Evolutionary conservation across 2,888 invertebrate species (phyloP).

Genomic region (Drosophila aldrichi): DNA sequence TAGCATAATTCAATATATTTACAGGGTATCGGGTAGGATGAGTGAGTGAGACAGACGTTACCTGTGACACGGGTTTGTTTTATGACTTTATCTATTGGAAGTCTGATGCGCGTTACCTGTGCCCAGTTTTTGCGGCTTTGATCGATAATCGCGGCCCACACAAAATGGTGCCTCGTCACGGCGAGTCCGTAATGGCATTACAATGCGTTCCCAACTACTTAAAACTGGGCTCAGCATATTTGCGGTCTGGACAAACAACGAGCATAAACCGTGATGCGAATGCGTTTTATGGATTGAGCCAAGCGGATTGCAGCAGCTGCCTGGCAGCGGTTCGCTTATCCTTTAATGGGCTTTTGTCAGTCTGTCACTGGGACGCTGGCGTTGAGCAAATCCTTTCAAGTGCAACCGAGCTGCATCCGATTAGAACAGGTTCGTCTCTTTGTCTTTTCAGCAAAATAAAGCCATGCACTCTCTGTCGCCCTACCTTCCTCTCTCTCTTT

Average conservation of each 20-base stretch:
- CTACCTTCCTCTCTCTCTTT: background rate
- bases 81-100: slow-evolving; percentile 31
- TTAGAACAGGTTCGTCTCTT: slow-evolving; percentile 78
- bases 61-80: slow-evolving; percentile 49
- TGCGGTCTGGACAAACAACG: slow-evolving; percentile 60
- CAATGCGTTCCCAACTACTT: slow-evolving; percentile 47
- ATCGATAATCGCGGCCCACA: slow-evolving; percentile 82
- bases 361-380: slow-evolving; percentile 49
- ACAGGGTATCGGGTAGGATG: slow-evolving; percentile 24
- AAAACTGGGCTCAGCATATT: slow-evolving; percentile 41
- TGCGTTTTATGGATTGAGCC: slow-evolving; percentile 36
- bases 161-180: slow-evolving; percentile 74
- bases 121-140: slow-evolving; percentile 72
- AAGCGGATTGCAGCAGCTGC: slow-evolving; percentile 46
- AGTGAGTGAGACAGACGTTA: slow-evolving; percentile 53
- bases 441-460: slow-evolving; percentile 61
- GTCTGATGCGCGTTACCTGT: slow-evolving; percentile 59
- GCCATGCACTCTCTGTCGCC: slow-evolving; percentile 42
- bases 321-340: slow-evolving; percentile 54
- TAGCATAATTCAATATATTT: too few relatives aligned
- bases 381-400: slow-evolving; percentile 74
- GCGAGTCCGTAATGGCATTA: slow-evolving; percentile 74
- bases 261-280: slow-evolving; percentile 46
- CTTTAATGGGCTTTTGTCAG: slow-evolving; percentile 81
- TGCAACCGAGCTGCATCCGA: slow-evolving; percentile 80